These are phyloP conservation scores for Polypedilum vanderplanki DNA, from an alignment of 1,140 invertebrate genomes.

Conservation along the genomic window DNA sequence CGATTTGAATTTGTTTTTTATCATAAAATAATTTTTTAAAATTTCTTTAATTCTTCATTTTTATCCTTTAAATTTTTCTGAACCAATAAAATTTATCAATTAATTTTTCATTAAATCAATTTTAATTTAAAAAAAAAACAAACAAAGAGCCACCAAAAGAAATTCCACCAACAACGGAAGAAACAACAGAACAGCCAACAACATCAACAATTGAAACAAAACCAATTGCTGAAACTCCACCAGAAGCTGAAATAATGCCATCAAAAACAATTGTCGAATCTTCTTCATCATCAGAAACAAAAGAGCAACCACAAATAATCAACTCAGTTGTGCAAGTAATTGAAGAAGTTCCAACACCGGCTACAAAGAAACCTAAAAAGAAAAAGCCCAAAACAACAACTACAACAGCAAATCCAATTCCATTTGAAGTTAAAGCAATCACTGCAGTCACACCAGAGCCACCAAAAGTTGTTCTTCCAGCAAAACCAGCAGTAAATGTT, in stretches of 20 bases:
- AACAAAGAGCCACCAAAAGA: constrained; percentile 46
- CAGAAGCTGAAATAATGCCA: constrained; percentile 50
- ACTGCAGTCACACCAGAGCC: constrained; percentile 4
- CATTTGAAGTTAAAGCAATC: constrained; percentile 30
- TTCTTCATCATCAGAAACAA: constrained; percentile 34
- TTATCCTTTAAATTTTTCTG: too few species aligned
- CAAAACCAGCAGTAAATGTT: constrained; percentile 37
- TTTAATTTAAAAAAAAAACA: too few species aligned
- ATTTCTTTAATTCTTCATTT: too few species aligned
- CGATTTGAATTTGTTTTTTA: too few species aligned
- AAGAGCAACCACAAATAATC: constrained; percentile 33
- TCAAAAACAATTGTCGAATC: constrained; percentile 47
- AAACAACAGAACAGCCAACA: constrained; percentile 36
- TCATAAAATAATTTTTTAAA: too few species aligned
- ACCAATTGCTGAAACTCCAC: constrained; percentile 44
- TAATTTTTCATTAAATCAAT: constrained; percentile 22
- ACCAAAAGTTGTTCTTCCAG: constrained; percentile 34
- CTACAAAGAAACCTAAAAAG: constrained; percentile 35
- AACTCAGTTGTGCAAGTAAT: constrained; percentile 46
- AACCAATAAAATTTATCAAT: too few species aligned
- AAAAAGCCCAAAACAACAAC: constrained; percentile 21
- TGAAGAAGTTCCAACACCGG: constrained; percentile 46
- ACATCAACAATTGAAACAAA: constrained; percentile 52
- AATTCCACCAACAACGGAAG: constrained; percentile 42
- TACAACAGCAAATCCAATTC: background rate